phyloP scores from a whole-genome alignment of 2,797 vertebrate species.

The Odontamblyopus lacepedii region DNA sequence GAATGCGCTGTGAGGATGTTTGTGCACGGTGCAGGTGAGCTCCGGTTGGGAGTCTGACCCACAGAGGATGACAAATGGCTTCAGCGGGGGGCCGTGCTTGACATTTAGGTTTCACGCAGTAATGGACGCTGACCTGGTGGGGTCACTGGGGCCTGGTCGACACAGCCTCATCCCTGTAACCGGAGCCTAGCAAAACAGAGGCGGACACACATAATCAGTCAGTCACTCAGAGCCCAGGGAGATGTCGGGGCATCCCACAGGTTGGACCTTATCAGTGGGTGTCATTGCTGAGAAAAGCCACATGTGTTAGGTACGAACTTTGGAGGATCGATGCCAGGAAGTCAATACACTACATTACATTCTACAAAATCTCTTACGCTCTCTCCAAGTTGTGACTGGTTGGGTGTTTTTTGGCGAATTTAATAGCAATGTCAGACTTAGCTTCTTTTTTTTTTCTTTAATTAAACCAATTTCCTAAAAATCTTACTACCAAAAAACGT shows the following conservation, averaged over 20 bases:
- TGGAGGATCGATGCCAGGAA: slow-evolving; percentile 22
- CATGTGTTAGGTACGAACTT: slow-evolving; percentile 55
- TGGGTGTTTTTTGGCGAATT: too few species aligned
- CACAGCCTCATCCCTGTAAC: slow-evolving; percentile 64
- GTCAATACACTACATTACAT: background rate
- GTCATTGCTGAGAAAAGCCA: slow-evolving; percentile 53
- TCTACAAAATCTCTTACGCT: background rate
- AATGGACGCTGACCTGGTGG: slow-evolving; percentile 74
- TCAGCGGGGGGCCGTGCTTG: slow-evolving; percentile 63
- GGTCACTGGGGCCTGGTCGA: slow-evolving; percentile 64
- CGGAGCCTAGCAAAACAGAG: slow-evolving; percentile 72
- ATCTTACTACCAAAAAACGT: background rate
- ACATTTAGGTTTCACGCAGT: slow-evolving; percentile 76
- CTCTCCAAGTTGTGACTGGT: background rate
- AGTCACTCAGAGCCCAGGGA: slow-evolving; percentile 52
- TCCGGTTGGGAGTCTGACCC: slow-evolving; percentile 49
- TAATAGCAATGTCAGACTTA: too few species aligned
- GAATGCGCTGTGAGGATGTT: slow-evolving; percentile 3
- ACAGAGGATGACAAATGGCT: slow-evolving; percentile 77
- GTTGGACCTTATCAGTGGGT: slow-evolving; percentile 66
- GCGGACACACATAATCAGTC: slow-evolving; percentile 46
- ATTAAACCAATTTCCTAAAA: background rate
- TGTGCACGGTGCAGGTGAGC: slow-evolving; percentile 49
- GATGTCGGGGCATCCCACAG: slow-evolving; percentile 55
- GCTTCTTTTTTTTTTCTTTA: too few species aligned